Evolutionary conservation across 2,797 vertebrate species (phyloP).

Genomic region (Chelidonichthys spinosus): DNA sequence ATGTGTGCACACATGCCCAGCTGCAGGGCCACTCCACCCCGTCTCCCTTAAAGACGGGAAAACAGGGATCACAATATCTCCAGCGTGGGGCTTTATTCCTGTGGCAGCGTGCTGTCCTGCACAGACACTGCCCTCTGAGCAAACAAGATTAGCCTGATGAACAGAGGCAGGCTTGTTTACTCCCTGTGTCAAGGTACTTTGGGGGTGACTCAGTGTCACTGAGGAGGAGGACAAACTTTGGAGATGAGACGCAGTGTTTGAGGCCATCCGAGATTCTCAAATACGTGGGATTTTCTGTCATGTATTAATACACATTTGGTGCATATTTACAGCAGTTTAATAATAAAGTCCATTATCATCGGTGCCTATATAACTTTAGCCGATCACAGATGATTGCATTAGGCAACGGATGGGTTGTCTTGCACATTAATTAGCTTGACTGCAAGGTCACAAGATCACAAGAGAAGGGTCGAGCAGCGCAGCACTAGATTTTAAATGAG

Average conservation of each 20-base stretch:
- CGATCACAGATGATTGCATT: too few species aligned
- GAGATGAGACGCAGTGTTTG: conserved; percentile 33
- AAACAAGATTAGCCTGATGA: conserved; percentile 80
- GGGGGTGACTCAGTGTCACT: conserved; percentile 65
- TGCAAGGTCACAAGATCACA: too few species aligned
- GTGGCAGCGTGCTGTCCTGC: conserved; percentile 54
- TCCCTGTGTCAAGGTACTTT: conserved; percentile 72
- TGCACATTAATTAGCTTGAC: too few species aligned
- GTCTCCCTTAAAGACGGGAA: conserved; percentile 40
- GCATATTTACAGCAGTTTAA: too few species aligned
- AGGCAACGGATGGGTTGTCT: too few species aligned
- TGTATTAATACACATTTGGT: too few species aligned
- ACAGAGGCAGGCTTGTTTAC: conserved; percentile 72
- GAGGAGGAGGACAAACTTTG: conserved; percentile 51
- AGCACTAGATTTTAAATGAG: too few species aligned
- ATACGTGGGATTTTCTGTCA: conserved; percentile 7
- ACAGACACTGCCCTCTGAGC: conserved; percentile 60
- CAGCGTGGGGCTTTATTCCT: conserved; percentile 48
- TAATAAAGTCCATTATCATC: too few species aligned
- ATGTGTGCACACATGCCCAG: conserved; percentile 32
- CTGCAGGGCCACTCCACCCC: conserved; percentile 8
- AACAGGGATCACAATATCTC: conserved; percentile 57
- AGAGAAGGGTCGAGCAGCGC: too few species aligned
- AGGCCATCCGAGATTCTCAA: conserved; percentile 29
- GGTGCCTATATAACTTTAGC: too few species aligned